These are phyloP conservation scores for Choristoneura fumiferana DNA, from an alignment of 1,140 invertebrate species.

Conservation along the genomic window DNA sequence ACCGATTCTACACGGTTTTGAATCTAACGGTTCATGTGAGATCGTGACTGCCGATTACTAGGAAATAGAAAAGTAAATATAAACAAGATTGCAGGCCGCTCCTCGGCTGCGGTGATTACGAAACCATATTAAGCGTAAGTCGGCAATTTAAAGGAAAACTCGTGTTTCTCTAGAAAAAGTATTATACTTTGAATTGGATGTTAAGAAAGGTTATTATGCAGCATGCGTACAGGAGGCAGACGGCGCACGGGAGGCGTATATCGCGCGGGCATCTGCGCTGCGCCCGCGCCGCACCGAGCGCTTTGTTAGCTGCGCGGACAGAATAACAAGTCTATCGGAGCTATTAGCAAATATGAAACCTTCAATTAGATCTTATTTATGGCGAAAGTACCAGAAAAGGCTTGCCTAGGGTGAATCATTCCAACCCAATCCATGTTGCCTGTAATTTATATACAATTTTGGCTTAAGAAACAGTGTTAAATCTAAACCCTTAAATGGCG, in stretches of 20 bases:
- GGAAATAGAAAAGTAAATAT: conserved; percentile 60
- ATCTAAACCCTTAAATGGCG: conserved; percentile 33
- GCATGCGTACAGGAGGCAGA: conserved; percentile 42
- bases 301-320: conserved; percentile 68
- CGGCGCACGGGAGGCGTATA: conserved; percentile 30
- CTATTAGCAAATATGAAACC: conserved; percentile 66
- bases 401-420: neutral
- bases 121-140: conserved; percentile 32
- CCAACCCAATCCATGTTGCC: conserved; percentile 17
- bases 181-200: conserved; percentile 46
- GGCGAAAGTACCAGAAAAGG: conserved; percentile 22
- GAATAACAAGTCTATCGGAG: conserved; percentile 66
- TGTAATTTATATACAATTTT: conserved; percentile 35
- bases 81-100: conserved; percentile 49
- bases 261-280: conserved; percentile 40
- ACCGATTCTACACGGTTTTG: conserved; percentile 12
- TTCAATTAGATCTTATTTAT: conserved; percentile 51
- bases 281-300: conserved; percentile 34
- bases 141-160: conserved; percentile 48
- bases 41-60: conserved; percentile 64
- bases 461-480: conserved; percentile 23
- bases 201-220: conserved; percentile 59
- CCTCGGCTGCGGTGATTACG: conserved; percentile 7
- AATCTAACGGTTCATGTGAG: conserved; percentile 51
- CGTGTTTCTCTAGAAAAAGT: conserved; percentile 60